Base-by-base conservation (phyloP, 2,797 vertebrate species). In the Sebastes steindachneri region DNA sequence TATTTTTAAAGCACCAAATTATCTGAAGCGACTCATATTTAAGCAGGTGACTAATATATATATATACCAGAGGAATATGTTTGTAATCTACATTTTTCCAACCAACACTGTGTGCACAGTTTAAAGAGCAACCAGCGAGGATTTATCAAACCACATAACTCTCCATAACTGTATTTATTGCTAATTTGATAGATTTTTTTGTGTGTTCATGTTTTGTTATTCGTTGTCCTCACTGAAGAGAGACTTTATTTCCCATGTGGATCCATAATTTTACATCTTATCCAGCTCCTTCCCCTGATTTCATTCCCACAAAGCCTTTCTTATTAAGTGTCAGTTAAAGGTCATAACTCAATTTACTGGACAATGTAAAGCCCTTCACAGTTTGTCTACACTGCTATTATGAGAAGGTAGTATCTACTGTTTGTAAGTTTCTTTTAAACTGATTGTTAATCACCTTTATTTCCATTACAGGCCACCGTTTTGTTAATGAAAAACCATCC, bases 201-300 rank as follows among this genome's bases (percentile, higher is more conserved):
- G 26, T 51, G 53, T 28, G 23, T 68, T 59, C 5, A 9, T 48
- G 4, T 77, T 54, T 5, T 29, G 2, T 23, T 28, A 55, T 26
- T 57, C 10, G 5, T 35, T 59, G 9, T 41, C 25, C 19, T 63
- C 21, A 28, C 26, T 78, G 60, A 66, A 51, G 25, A 35, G 4
- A 68, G 9, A 54, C 48, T 45, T 19, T 31, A 65, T 54, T 55
- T 54, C 41, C 17, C 55, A 62, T 6, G 25, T n/a, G 14, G 55
- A 62, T 80, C 41, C 25, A 63, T 80, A 63, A 63, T 26, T 45
- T 62, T 67, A 19, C 55, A 73, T 73, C 19, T 48, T 6, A 65
- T 15, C 23, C 41, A 37, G 19, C 17, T 66, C 28, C 25, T 14
- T 9, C 3, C 41, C n/a, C 17, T 76, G 41, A 26, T 15, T 54